These are phyloP conservation scores for Euthynnus affinis DNA, from an alignment of 2,797 vertebrate species.

Conservation along the genomic window DNA sequence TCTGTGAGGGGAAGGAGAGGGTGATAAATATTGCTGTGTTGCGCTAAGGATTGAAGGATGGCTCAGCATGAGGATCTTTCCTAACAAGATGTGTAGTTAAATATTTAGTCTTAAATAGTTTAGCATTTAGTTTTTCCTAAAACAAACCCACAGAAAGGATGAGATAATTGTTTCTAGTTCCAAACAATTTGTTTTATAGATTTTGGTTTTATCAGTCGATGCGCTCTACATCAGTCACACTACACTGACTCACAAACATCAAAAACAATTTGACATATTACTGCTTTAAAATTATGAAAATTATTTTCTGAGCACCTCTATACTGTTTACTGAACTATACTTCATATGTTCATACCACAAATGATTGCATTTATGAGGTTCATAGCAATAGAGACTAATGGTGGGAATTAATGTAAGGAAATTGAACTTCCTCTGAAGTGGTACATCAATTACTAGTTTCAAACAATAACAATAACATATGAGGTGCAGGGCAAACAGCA, in stretches of 20 bases:
- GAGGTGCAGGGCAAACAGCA: neutral
- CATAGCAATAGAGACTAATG: neutral
- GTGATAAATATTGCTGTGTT: constrained; percentile 8
- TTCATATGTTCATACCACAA: too few relatives aligned
- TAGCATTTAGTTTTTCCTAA: neutral
- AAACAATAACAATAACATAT: neutral
- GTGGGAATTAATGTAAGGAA: neutral
- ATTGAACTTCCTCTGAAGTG: neutral
- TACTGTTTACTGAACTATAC: too few relatives aligned
- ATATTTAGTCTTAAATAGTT: neutral
- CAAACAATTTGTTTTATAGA: neutral
- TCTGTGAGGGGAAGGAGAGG: neutral
- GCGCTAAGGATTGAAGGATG: neutral
- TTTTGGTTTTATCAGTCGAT: neutral
- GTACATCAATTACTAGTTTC: neutral
- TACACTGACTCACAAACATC: constrained; percentile 12
- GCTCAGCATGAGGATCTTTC: neutral
- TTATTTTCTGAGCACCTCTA: neutral
- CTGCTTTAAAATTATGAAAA: neutral
- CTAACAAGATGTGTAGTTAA: neutral
- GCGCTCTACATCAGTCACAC: neutral
- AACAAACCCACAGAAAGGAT: neutral
- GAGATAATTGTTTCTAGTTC: neutral
- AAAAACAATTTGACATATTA: neutral
- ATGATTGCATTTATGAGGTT: constrained; percentile 2